Evolutionary conservation across 2,797 vertebrate genomes (phyloP), one percentile per base, ranked within the genome.

Genomic region (Rallus crepitans): DNA sequence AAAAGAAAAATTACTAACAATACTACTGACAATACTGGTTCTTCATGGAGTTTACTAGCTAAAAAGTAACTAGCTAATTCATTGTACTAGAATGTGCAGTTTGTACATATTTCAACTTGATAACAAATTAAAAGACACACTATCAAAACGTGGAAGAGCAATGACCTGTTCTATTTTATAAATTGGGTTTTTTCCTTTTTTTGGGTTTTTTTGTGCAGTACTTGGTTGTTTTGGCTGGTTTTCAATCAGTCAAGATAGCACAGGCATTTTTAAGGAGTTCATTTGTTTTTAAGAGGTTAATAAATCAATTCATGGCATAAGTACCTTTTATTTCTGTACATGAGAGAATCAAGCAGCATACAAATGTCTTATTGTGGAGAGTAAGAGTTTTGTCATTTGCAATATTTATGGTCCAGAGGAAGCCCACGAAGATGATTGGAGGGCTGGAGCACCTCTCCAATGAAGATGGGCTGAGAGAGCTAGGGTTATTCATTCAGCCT

Each of bases 61-160:
- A 57, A 27, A 83, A 92, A 75, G 17, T 57, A 93, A 40, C 75
- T 81, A 83, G 39, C 80, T 89, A 79, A 83, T 91, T 76, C 31
- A 64, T 79, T 48, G 28, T 52, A 37, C 23, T 55, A 72, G 92
- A 80, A 55, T 35, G 57, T 84, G 25, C 84, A 60, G 91, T 94
- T 53, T 86, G 5, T 82, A 15, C 28, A 42, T 8, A 66, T 91
- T 95, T 89, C 53, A 87, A 55, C 63, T 96, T 59, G 83, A 65
- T 63, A 93, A 84, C 39, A 90, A 91, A 95, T 66, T 96, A 84
- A 92, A 93, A 87, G 57, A 90, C 83, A 86, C 30, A 37, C 72
- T 23, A 75, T 83, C 33, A 52, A 40, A 48, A 64, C 90, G 69
- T 91, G 61, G 61, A 71, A 24, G 76, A 95, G 56, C 53, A 65